Evolutionary conservation across 2,113 vertebrate species (phyloP).

Genomic region (Struthio camelus): DNA sequence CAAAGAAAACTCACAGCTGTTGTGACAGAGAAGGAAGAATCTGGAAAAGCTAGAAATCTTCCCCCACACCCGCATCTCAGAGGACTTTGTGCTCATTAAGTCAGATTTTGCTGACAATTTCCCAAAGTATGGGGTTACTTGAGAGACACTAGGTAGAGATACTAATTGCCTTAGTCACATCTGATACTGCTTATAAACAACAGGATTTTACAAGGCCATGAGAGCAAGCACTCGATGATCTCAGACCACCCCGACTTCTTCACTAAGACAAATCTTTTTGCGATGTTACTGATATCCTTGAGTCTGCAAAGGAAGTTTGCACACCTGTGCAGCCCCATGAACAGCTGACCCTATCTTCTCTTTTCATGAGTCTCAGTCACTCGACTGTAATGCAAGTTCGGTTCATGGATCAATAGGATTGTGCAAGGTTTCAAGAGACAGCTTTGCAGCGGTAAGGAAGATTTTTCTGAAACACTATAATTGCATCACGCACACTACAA

Average conservation of each 20-base stretch:
- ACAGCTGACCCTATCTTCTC: background rate
- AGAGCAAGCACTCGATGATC: background rate
- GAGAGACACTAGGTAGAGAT: background rate
- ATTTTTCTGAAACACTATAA: background rate
- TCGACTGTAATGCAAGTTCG: background rate
- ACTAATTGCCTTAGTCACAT: background rate
- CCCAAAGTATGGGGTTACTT: background rate
- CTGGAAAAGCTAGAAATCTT: slow-evolving; percentile 31
- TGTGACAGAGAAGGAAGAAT: background rate
- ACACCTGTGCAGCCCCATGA: background rate
- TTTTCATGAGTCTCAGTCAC: background rate
- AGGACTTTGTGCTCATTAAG: slow-evolving; percentile 8
- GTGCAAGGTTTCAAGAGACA: background rate
- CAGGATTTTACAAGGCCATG: background rate
- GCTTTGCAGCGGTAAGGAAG: background rate
- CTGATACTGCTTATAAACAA: background rate
- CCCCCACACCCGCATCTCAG: background rate
- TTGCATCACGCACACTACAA: background rate
- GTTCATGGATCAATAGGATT: background rate
- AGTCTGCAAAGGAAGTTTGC: background rate
- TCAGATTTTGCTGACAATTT: background rate
- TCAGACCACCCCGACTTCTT: background rate
- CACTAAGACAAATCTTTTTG: background rate
- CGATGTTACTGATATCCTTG: background rate
- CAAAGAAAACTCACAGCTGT: slow-evolving; percentile 14